phyloP scores from a whole-genome alignment of 2,888 invertebrate genomes.

The Holacanthella duospinosa region DNA sequence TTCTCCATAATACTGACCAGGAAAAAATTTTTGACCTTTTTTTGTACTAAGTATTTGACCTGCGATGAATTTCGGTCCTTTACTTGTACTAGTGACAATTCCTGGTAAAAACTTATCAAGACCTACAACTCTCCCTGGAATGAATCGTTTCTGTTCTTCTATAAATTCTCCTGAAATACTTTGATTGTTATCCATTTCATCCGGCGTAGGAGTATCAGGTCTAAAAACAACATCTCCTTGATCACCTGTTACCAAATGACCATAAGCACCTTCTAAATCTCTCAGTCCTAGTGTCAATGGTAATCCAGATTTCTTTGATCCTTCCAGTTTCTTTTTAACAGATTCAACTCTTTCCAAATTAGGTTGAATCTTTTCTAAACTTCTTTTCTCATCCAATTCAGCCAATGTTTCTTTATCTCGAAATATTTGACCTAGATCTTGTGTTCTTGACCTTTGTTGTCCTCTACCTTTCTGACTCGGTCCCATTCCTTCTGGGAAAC shows the following conservation, averaged over 20 bases:
- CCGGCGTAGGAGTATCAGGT: neutral
- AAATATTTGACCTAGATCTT: neutral
- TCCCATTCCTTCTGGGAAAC: neutral
- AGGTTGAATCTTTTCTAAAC: constrained; percentile 32
- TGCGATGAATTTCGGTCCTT: constrained; percentile 53
- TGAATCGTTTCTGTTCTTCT: constrained; percentile 42
- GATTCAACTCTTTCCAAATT: constrained; percentile 42
- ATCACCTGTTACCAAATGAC: neutral
- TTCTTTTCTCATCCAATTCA: constrained; percentile 47
- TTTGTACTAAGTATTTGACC: constrained; percentile 61
- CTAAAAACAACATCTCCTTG: neutral
- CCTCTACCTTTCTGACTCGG: neutral
- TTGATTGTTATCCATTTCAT: neutral
- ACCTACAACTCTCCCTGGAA: neutral
- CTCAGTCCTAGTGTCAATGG: neutral
- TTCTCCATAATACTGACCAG: constrained; percentile 57
- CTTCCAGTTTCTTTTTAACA: neutral
- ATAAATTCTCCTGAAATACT: constrained; percentile 53
- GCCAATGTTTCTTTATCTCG: neutral
- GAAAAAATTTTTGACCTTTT: constrained; percentile 47
- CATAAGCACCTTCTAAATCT: neutral
- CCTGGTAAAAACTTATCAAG: constrained; percentile 55
- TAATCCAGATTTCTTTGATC: neutral
- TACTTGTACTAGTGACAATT: constrained; percentile 62
- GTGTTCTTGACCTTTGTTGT: neutral